Evolutionary conservation across 1,140 invertebrate genomes (phyloP).

Genomic region (Acromyrmex echinatior): DNA sequence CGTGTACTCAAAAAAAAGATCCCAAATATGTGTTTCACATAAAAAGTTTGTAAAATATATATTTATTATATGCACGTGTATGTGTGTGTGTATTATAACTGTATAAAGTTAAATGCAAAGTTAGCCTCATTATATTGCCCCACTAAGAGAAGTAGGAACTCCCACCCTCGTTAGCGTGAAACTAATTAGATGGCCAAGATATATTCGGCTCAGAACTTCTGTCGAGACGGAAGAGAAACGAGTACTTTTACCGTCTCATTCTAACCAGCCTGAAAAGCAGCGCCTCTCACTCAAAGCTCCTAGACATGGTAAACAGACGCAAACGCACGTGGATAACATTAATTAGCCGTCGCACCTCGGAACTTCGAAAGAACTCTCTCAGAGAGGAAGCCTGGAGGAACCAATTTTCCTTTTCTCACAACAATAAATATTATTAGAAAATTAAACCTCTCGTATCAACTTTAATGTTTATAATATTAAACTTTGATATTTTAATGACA

Average conservation of each 20-base stretch:
- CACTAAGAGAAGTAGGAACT: slow-evolving; percentile 31
- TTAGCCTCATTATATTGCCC: slow-evolving; percentile 42
- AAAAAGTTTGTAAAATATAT: not conserved
- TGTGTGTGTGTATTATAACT: slow-evolving; percentile 2
- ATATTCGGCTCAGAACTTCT: slow-evolving; percentile 46
- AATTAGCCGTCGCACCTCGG: slow-evolving; percentile 42
- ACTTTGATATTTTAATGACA: slow-evolving; percentile 9
- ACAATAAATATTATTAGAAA: slow-evolving; percentile 9
- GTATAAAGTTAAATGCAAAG: slow-evolving; percentile 35
- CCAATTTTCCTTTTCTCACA: not conserved
- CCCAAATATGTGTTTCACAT: not conserved
- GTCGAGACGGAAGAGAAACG: slow-evolving; percentile 18
- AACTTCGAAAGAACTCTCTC: slow-evolving; percentile 34
- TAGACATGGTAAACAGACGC: slow-evolving; percentile 37
- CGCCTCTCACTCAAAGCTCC: slow-evolving; percentile 35
- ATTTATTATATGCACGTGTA: not conserved
- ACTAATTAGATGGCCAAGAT: slow-evolving; percentile 57
- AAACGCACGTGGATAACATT: slow-evolving; percentile 43
- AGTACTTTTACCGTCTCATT: slow-evolving; percentile 13
- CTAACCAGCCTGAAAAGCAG: slow-evolving; percentile 42
- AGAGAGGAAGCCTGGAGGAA: not conserved
- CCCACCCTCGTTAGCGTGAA: slow-evolving; percentile 23
- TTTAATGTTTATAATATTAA: not conserved
- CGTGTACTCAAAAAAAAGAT: no score
- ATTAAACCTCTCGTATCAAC: slow-evolving; percentile 4